These are phyloP conservation scores for Asbolus verrucosus DNA, from an alignment of 1,140 invertebrate genomes.

Conservation along the genomic window DNA sequence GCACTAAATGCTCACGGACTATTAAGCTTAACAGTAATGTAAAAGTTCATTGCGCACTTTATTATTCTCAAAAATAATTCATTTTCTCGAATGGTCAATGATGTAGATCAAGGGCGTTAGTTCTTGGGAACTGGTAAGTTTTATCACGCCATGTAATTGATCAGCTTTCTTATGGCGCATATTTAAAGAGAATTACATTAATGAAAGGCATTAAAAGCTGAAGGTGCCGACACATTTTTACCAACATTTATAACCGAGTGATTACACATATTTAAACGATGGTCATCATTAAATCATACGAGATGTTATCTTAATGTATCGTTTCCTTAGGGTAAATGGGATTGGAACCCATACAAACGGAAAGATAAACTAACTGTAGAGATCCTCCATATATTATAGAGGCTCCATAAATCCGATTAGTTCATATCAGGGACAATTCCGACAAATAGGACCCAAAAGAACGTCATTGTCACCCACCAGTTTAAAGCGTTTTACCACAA, in stretches of 20 bases:
- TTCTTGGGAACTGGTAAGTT: conserved; percentile 21
- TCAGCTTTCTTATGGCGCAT: conserved; percentile 12
- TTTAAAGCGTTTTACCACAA: no score
- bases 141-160: conserved; percentile 20
- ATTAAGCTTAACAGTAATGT: no score
- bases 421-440: conserved; percentile 21
- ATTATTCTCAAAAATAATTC: conserved; percentile 25
- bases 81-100: conserved; percentile 6
- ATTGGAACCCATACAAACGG: conserved; percentile 26
- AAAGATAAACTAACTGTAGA: conserved; percentile 38
- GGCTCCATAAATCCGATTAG: conserved; percentile 22
- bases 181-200: conserved; percentile 29
- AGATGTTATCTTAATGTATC: conserved; percentile 45
- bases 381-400: conserved; percentile 34
- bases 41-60: no score
- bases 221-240: conserved; percentile 40
- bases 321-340: conserved; percentile 41
- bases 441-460: conserved; percentile 17
- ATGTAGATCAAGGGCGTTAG: not conserved
- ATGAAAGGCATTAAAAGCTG: conserved; percentile 37
- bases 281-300: conserved; percentile 40
- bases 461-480: no score
- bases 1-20: conserved; percentile 15
- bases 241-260: conserved; percentile 36
- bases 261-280: conserved; percentile 40